phyloP scores from a whole-genome alignment of 1,140 invertebrate species.

The Aphaenogaster floridana region DNA sequence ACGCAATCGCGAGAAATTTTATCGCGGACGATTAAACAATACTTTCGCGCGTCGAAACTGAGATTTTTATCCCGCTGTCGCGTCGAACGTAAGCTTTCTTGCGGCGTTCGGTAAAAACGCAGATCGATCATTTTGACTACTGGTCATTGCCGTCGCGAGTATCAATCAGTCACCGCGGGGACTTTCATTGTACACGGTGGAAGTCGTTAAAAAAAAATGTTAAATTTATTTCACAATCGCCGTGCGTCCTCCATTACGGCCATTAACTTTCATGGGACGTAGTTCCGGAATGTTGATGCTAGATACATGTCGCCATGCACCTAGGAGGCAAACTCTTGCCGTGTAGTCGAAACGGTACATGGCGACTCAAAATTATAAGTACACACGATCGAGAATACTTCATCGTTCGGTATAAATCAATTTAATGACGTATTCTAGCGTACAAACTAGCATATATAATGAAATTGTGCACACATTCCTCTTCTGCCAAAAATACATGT shows the following conservation, averaged over 20 bases:
- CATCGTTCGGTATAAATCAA: constrained; percentile 46
- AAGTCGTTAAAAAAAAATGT: constrained; percentile 8
- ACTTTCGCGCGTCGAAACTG: constrained; percentile 42
- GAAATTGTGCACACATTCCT: background rate
- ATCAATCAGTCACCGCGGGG: constrained; percentile 70
- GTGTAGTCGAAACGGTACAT: constrained; percentile 24
- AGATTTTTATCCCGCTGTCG: background rate
- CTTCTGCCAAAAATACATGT: background rate
- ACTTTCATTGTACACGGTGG: constrained; percentile 68
- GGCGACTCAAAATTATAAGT: constrained; percentile 21
- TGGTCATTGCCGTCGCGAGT: constrained; percentile 58
- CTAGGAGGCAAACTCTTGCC: constrained; percentile 16
- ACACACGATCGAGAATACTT: constrained; percentile 17
- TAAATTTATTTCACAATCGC: constrained; percentile 75
- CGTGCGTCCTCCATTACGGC: constrained; percentile 63
- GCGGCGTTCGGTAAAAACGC: constrained; percentile 54
- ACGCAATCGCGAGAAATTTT: background rate
- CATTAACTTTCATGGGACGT: constrained; percentile 73
- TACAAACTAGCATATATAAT: background rate
- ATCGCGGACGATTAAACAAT: constrained; percentile 23
- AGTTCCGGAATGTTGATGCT: constrained; percentile 67
- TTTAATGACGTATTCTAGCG: constrained; percentile 7
- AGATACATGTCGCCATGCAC: constrained; percentile 52
- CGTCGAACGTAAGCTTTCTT: constrained; percentile 52
- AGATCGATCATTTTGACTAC: constrained; percentile 72